Evolutionary conservation across 2,888 invertebrate species (phyloP), one percentile per base, ranked within the genome.

Genomic region (Eristalis arbustorum): DNA sequence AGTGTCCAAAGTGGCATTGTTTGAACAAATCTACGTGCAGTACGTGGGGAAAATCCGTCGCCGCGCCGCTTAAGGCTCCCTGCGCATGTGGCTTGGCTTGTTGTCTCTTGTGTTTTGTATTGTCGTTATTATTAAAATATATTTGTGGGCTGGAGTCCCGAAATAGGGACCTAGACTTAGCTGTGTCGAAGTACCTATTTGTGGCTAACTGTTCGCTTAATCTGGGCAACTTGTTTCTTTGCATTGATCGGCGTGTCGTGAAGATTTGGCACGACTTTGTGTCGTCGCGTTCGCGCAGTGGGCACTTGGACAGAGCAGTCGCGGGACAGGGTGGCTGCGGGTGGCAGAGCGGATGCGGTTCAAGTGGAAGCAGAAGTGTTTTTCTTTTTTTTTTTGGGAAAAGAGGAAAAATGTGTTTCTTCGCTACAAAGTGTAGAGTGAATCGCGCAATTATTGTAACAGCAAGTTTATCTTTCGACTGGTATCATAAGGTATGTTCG

Each of bases 191-290:
- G 25, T 23, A 14, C 68, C 74, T 77, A 77, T 73, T 77, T 61
- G 85, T 49, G 73, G 73, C 81, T 77, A 85, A 81, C 84, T 84
- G 84, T 81, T 83, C 66, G 78, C 73, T 84, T 37, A 75, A 67
- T 71, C 66, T 80, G 23, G 62, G 61, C 34, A 78, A 78, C 69
- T 85, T 73, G 77, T 85, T 84, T 42, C 25, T 61, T 69, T 72
- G 49, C 67, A 49, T 67, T 79, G 82, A 72, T 79, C 64, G 83
- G 79, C 78, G 72, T 84, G 88, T 89, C 89, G 89, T 89, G 89
- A 89, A 83, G 67, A 68, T 76, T 88, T 80, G 82, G 89, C 89
- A 89, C 89, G 89, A 88, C 59, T 88, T 87, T 72, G 8, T 87
- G 75, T 69, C 77, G 69, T 66, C 68, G 76, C 42, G 49, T 64